Percentiles rank a stretch among this genome's conserved stretches.
These are phyloP conservation scores for Sparus aurata DNA, from an alignment of 2,797 vertebrate genomes.

Conservation along the genomic window DNA sequence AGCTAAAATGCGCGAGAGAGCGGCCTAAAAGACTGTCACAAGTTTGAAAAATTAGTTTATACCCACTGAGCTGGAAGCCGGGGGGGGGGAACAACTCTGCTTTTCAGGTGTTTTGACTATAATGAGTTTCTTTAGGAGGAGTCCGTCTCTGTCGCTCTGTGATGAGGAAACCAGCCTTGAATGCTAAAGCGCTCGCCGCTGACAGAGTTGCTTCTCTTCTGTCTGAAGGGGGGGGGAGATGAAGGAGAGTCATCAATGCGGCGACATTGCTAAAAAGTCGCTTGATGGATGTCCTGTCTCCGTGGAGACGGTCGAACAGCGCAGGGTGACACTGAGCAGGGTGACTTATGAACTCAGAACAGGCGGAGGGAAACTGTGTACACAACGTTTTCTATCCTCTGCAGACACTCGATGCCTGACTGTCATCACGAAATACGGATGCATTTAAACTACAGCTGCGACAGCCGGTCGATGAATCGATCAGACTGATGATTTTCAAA, in stretches of 20 bases:
- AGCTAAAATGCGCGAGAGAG: not conserved
- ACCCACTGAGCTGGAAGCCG: not conserved
- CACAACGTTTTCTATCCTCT: not conserved
- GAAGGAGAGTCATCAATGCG: slow-evolving; percentile 38
- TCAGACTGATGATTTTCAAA: too few species aligned
- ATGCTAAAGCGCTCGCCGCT: slow-evolving; percentile 44
- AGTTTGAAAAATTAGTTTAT: slow-evolving; percentile 34
- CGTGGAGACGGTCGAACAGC: not conserved
- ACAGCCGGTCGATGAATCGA: too few species aligned
- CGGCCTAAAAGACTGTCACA: slow-evolving; percentile 12
- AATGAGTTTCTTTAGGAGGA: slow-evolving; percentile 44
- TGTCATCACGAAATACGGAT: not conserved
- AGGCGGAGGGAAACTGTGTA: slow-evolving; percentile 5
- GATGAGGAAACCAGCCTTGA: slow-evolving; percentile 47
- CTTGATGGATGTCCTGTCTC: slow-evolving; percentile 58
- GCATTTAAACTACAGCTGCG: not conserved
- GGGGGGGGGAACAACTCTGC: slow-evolving; percentile 27
- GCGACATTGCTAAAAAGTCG: slow-evolving; percentile 33
- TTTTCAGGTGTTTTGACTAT: slow-evolving; percentile 26
- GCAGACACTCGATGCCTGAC: not conserved
- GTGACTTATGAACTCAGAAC: slow-evolving; percentile 37
- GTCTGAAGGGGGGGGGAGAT: slow-evolving; percentile 20
- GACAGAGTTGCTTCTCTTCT: slow-evolving; percentile 20
- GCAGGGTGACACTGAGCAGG: slow-evolving; percentile 14
- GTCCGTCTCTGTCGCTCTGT: not conserved